Base-by-base conservation (phyloP, 2,113 vertebrate species). In the Asarcornis scutulata region DNA sequence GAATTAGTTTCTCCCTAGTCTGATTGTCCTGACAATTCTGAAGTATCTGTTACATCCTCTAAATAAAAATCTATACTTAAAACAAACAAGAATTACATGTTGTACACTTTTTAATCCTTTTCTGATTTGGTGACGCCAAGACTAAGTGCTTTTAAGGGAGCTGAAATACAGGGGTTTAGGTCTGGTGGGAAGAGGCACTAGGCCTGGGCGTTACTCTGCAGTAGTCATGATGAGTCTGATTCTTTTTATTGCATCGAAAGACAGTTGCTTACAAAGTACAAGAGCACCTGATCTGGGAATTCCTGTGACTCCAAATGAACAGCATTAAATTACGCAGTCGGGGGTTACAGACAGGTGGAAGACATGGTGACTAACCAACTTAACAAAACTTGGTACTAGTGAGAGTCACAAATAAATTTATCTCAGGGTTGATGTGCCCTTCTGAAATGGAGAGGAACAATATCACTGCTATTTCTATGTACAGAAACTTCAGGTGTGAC, bases 1-100 rank as follows among this genome's bases (percentile, higher is more conserved):
- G 89, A 86, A 96, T 95, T 97, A 96, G 95, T 96, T 96, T 98
- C 86, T 96, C 75, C 75, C 83, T 96, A 86, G 82, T 86, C 64
- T 97, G 91, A 97, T 72, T 88, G 88, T 83, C 68, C 59, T 97
- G 91, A 98, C 96, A 97, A 91, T 89, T 91, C 83, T 95, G 91
- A 95, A 95, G 50, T 79, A 93, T 75, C 80, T 53, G 86, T 88
- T 93, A 82, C 67, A 92, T 93, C 88, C 90, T 91, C 83, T 89
- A 73, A 4, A 17, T 32, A 92, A 88, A 95, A 76, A 81, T 22
- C 68, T 59, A 88, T 96, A 40, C 12, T 91, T 80, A 78, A 95
- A 31, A 4, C 72, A 75, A 52, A 42, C 12, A 63, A 69, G 88
- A 96, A 95, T 93, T 91, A 93, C n/a, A 93, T 3, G 69, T 67